These are phyloP conservation scores for Cinclus cinclus DNA, from an alignment of 2,113 vertebrate species.

Conservation along the genomic window DNA sequence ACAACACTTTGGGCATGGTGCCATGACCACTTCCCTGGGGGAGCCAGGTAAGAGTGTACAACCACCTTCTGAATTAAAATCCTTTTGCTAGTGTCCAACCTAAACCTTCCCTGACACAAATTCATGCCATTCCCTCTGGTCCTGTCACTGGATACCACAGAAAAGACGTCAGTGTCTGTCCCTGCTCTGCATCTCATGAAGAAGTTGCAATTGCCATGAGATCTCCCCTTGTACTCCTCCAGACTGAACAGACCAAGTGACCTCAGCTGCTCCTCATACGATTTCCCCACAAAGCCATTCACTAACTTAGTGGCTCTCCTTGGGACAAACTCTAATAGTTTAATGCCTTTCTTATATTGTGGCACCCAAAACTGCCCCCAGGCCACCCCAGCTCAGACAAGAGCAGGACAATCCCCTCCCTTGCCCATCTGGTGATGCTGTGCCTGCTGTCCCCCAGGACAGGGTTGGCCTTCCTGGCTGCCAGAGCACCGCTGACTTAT, in stretches of 20 bases:
- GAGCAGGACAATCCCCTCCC: not conserved
- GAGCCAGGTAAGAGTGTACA: not conserved
- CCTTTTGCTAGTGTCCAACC: not conserved
- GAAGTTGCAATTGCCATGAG: not conserved
- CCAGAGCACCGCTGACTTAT: not conserved
- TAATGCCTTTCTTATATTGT: not conserved
- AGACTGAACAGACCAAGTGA: not conserved
- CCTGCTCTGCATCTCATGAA: fast-evolving
- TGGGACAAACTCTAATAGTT: fast-evolving
- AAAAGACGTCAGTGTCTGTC: not conserved
- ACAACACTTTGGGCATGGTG: not conserved
- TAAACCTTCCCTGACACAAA: not conserved
- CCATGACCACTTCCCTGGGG: fast-evolving
- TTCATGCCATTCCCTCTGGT: not conserved
- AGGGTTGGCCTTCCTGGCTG: not conserved
- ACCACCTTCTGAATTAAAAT: not conserved
- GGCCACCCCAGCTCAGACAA: fast-evolving
- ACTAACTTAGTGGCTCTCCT: fast-evolving
- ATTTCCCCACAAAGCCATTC: not conserved
- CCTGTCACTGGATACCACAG: not conserved
- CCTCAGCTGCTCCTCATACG: fast-evolving
- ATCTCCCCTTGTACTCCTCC: not conserved
- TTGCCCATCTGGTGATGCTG: fast-evolving
- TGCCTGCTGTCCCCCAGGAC: not conserved
- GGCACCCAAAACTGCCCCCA: not conserved